Conservation (phyloP, 2,113 vertebrate species). For the Oreochromis tanganicae region DNA sequence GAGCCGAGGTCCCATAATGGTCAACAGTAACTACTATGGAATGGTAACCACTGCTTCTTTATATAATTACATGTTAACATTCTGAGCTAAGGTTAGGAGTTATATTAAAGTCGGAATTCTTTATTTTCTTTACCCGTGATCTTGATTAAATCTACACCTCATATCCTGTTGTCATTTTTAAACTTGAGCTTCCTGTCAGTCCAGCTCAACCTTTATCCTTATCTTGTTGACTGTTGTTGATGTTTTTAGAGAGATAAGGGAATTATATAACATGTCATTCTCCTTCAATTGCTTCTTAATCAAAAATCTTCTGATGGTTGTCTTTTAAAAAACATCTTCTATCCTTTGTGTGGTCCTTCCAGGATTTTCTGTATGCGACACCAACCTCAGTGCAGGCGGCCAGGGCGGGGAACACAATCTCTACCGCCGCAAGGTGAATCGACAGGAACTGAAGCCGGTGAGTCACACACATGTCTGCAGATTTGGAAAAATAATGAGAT, state of each 20-base stretch:
- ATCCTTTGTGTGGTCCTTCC: background rate
- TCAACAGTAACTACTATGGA: conserved; percentile 87
- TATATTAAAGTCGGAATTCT: too few relatives aligned
- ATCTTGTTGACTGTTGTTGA: background rate
- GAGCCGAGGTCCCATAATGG: conserved; percentile 79
- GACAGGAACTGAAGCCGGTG: conserved; percentile 91
- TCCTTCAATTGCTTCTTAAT: background rate
- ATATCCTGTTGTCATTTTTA: background rate
- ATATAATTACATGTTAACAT: too few relatives aligned
- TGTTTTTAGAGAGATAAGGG: background rate
- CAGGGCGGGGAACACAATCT: conserved; percentile 87
- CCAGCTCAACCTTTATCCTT: background rate
- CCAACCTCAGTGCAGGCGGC: conserved; percentile 86
- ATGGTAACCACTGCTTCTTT: conserved; percentile 72
- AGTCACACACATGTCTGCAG: background rate
- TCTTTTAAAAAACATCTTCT: background rate
- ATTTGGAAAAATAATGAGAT: background rate
- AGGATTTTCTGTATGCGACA: conserved; percentile 84
- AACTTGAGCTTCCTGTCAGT: background rate
- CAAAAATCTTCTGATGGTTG: background rate
- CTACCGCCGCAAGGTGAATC: conserved; percentile 86
- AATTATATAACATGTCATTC: background rate
- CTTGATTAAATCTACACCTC: background rate
- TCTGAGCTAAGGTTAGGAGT: background rate
- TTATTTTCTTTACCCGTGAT: background rate